Evolutionary conservation across 2,888 invertebrate genomes (phyloP), one percentile per base, ranked within the genome.

Genomic region (Nipponacmea schrenckii): DNA sequence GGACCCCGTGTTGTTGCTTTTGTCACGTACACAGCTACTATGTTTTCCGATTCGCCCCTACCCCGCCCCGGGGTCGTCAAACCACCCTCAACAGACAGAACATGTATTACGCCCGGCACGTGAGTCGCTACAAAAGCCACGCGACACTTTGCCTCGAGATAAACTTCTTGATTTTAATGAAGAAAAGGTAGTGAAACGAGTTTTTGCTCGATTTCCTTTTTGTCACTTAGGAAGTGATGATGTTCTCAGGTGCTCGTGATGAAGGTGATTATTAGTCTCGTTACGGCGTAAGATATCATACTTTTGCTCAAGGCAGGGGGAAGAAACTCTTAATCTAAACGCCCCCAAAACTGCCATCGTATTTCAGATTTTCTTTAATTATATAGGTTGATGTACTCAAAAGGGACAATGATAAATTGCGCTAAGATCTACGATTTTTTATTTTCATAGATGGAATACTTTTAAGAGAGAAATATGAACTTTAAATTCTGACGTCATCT

Each of bases 121-220:
- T 56, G 56, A 56, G 8, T 24, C 10, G 24, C 56, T 56, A 24
- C 24, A 56, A 39, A 24, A 56, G 56, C 56, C 56, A 56, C 56
- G 56, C 56, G 56, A 56, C 56, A 56, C 20, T 24, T 56, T 56
- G 56, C 56, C 56, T 24, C 20, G 14, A 56, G 56, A 56, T 12
- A 56, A 56, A 56, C 56, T 56, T 20, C 56, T 56, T 24, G 24
- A 12, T 56, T 56, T 56, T 56, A 56, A 56, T 56, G 56, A 56
- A 56, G 56, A 56, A 56, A 56, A 56, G 56, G 56, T 56, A 56
- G 56, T 24, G 56, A 56, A 24, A 56, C 56, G 56, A 56, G 24
- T 24, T 56, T 39, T 39, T 39, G 24, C 20, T 24, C 56, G 56
- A 56, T 56, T 56, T 56, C 56, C 24, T 56, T 56, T 56, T 56